phyloP scores from a whole-genome alignment of 2,797 vertebrate genomes.

The Psittacula echo region DNA sequence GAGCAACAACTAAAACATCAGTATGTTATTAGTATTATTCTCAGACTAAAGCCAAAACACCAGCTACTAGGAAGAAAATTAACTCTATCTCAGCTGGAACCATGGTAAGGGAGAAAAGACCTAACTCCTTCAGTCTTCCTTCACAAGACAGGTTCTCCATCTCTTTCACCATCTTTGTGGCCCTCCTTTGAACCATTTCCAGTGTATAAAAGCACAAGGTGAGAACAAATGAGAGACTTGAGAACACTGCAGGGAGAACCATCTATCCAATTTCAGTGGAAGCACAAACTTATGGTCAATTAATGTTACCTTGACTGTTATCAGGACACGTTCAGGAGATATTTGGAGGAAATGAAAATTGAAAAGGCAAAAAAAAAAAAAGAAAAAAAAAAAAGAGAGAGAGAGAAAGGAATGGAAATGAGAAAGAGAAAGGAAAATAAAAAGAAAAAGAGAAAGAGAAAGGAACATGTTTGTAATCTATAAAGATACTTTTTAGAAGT shows the following conservation, averaged over 20 bases:
- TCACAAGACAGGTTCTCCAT: not conserved
- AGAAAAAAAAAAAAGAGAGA: not conserved
- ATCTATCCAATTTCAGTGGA: not conserved
- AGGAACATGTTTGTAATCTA: not conserved
- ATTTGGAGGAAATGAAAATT: not conserved
- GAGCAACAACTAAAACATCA: not conserved
- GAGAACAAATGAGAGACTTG: not conserved
- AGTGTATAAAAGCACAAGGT: not conserved
- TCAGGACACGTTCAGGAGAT: not conserved
- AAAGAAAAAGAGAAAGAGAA: not conserved
- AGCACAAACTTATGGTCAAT: not conserved
- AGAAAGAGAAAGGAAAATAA: not conserved
- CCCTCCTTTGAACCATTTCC: not conserved
- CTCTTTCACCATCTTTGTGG: not conserved
- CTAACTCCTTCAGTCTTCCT: not conserved
- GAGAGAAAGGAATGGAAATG: not conserved
- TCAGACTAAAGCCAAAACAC: not conserved
- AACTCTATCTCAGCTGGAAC: not conserved
- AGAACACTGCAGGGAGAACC: not conserved
- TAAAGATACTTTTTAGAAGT: not conserved
- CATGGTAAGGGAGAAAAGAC: not conserved
- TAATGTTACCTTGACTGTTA: not conserved
- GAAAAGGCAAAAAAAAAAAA: not conserved
- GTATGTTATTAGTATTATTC: not conserved
- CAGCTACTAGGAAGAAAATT: not conserved